Evolutionary conservation across 1,140 invertebrate genomes (phyloP).

Genomic region (Panonychus citri): DNA sequence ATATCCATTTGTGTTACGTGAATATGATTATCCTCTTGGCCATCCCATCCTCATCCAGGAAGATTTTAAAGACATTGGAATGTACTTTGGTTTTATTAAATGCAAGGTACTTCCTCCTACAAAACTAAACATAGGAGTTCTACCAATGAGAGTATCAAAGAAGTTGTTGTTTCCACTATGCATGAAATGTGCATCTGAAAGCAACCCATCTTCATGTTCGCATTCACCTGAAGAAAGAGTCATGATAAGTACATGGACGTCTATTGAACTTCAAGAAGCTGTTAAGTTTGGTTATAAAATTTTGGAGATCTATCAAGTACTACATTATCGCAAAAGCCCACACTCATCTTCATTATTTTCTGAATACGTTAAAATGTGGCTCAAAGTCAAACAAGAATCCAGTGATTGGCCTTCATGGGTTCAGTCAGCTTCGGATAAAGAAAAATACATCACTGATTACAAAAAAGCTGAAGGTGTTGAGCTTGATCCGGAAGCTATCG

Average conservation of each 20-base stretch:
- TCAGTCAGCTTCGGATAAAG: background rate
- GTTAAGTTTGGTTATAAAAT: conserved; percentile 20
- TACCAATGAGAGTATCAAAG: conserved; percentile 3
- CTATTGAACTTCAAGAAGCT: conserved; percentile 21
- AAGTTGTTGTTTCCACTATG: conserved; percentile 17
- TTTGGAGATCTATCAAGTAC: conserved; percentile 20
- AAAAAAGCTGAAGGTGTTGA: background rate
- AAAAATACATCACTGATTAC: background rate
- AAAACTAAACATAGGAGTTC: conserved; percentile 11
- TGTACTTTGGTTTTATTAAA: conserved; percentile 16
- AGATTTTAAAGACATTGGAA: conserved; percentile 11
- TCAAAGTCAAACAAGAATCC: background rate
- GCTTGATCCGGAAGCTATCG: conserved; percentile 13
- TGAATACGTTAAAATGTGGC: no score
- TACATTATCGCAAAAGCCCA: conserved; percentile 18
- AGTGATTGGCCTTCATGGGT: background rate
- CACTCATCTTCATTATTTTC: no score
- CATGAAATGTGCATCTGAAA: conserved; percentile 9
- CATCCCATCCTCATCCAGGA: conserved; percentile 20
- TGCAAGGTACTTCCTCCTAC: conserved; percentile 13
- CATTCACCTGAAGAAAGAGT: conserved; percentile 18
- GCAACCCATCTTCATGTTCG: conserved; percentile 4
- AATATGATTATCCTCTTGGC: background rate
- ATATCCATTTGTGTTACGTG: background rate
- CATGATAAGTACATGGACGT: conserved; percentile 21